phyloP scores from a whole-genome alignment of 2,888 invertebrate species.

The Nebria salina region DNA sequence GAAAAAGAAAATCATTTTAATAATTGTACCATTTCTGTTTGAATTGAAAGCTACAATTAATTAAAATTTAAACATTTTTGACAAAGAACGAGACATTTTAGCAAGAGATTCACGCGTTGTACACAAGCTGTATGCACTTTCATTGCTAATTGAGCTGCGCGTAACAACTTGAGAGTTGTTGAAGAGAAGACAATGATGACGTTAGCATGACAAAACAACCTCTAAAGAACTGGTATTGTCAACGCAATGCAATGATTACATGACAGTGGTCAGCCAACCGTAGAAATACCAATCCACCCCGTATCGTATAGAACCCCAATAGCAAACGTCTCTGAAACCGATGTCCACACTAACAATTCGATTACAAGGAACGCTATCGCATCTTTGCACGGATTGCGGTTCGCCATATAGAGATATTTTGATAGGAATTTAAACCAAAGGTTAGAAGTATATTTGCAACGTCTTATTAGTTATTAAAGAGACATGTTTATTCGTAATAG shows the following conservation, averaged over 20 bases:
- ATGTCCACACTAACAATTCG: background rate
- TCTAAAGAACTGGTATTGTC: conserved; percentile 58
- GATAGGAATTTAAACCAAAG: background rate
- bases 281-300: conserved; percentile 46
- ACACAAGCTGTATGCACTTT: background rate
- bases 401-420: background rate
- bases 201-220: conserved; percentile 23
- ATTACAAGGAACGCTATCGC: background rate
- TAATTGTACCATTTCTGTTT: too few species aligned
- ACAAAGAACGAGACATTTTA: background rate
- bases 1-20: too few species aligned
- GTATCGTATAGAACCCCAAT: background rate
- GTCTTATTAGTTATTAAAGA: too few species aligned
- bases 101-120: background rate
- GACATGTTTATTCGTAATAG: too few species aligned
- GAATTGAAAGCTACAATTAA: too few species aligned
- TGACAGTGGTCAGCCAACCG: conserved; percentile 53
- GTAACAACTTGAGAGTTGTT: background rate
- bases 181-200: conserved; percentile 21
- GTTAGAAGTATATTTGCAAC: background rate
- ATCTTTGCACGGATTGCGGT: conserved; percentile 7
- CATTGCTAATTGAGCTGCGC: background rate
- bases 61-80: too few species aligned
- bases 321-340: background rate
- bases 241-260: conserved; percentile 56